These are phyloP conservation scores for Semicossyphus pulcher DNA, from an alignment of 2,113 vertebrate genomes.

Conservation along the genomic window DNA sequence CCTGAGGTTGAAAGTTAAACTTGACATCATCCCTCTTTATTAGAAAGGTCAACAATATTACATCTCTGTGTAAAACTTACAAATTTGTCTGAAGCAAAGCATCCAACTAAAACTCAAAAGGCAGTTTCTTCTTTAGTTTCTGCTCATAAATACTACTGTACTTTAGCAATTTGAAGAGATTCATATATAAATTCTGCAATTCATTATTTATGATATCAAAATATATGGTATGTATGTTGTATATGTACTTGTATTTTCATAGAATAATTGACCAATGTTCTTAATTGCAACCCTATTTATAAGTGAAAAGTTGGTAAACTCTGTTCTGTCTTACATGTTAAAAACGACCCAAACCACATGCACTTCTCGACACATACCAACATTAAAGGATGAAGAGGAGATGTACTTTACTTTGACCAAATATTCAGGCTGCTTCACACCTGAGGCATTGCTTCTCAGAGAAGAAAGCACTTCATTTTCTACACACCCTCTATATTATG, in stretches of 20 bases:
- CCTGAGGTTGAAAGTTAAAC: background rate
- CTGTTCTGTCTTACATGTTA: background rate
- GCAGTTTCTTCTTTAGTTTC: background rate
- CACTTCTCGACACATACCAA: background rate
- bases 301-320: background rate
- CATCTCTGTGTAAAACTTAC: background rate
- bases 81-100: background rate
- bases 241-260: conserved; percentile 37
- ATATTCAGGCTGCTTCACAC: conserved; percentile 28
- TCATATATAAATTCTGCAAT: background rate
- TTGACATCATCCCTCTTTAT: background rate
- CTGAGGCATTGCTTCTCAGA: conserved; percentile 9
- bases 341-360: background rate
- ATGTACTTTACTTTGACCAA: conserved; percentile 27
- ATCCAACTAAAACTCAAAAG: background rate
- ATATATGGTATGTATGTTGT: background rate
- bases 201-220: conserved; percentile 5
- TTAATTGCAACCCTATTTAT: background rate
- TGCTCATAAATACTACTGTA: background rate
- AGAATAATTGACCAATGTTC: conserved; percentile 5
- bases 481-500: conserved; percentile 2
- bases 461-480: conserved; percentile 18
- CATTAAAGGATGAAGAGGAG: background rate
- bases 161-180: background rate
- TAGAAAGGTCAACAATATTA: background rate